Conservation (phyloP, 1,140 invertebrate genomes). For the Halesus radiatus region DNA sequence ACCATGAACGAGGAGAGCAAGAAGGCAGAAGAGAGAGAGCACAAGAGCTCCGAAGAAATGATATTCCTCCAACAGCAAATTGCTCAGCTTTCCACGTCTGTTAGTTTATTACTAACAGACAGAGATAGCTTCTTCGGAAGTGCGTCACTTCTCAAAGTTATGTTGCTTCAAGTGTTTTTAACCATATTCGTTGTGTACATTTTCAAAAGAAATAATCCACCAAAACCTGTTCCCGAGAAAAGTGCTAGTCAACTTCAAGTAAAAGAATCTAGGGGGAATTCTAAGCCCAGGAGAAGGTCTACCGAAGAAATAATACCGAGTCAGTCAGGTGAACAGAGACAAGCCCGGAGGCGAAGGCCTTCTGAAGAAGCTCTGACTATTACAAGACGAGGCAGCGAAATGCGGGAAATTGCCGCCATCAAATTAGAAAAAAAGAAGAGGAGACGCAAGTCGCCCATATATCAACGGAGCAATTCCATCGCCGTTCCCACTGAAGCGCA, state of each 20-base stretch:
- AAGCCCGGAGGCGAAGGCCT: conserved; percentile 31
- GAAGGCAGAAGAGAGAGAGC: conserved; percentile 79
- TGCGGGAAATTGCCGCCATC: conserved; percentile 11
- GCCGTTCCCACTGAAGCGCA: conserved; percentile 19
- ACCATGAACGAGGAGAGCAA: conserved; percentile 82
- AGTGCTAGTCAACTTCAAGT: conserved; percentile 2
- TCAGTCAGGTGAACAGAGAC: not conserved
- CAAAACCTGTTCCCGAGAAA: conserved; percentile 4
- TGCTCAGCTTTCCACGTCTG: conserved; percentile 69
- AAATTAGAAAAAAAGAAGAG: conserved; percentile 53
- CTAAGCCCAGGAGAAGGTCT: conserved; percentile 45
- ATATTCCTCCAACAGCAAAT: conserved; percentile 74
- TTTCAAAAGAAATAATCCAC: conserved; percentile 59
- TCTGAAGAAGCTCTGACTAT: conserved; percentile 49
- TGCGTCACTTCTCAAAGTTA: conserved; percentile 70
- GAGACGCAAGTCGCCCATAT: conserved; percentile 43
- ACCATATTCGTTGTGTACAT: conserved; percentile 64
- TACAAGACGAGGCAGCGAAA: conserved; percentile 13
- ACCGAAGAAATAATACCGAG: conserved; percentile 30
- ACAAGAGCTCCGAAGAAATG: conserved; percentile 76
- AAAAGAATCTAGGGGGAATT: conserved; percentile 14
- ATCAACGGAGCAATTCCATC: conserved; percentile 51
- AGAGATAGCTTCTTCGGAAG: conserved; percentile 70
- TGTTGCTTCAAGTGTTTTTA: conserved; percentile 65
- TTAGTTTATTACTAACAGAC: conserved; percentile 75